These are phyloP conservation scores for Xylota sylvarum DNA, from an alignment of 2,888 invertebrate genomes.

Conservation along the genomic window DNA sequence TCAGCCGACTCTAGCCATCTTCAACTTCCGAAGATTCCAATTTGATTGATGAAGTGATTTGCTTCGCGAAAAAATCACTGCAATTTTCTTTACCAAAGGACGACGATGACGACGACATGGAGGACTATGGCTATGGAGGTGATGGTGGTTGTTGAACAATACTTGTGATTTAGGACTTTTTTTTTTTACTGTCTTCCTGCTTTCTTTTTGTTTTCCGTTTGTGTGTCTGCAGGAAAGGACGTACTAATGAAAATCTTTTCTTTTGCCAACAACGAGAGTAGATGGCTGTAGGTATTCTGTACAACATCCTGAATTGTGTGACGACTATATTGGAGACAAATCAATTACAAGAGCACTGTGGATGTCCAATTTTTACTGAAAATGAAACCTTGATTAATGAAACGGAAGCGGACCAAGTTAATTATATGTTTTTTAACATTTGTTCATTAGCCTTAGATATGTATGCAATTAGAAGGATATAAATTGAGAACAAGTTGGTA, in stretches of 20 bases:
- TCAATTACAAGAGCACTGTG: neutral
- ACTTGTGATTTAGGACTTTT: conserved; percentile 3
- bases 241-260: conserved; percentile 16
- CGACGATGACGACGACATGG: neutral
- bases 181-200: neutral
- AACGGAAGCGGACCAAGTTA: neutral
- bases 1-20: neutral
- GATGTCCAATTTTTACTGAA: conserved; percentile 8
- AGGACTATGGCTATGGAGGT: neutral
- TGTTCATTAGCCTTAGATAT: conserved; percentile 5
- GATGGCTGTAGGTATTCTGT: neutral
- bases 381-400: conserved; percentile 25
- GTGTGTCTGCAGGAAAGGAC: neutral
- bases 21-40: conserved; percentile 24
- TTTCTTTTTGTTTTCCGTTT: conserved; percentile 12
- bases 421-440: neutral
- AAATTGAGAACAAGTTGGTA: neutral
- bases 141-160: conserved; percentile 2
- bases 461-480: conserved; percentile 12
- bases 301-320: neutral
- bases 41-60: conserved; percentile 51
- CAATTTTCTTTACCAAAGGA: conserved; percentile 1
- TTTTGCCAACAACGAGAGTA: neutral
- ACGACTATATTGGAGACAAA: conserved; percentile 15
- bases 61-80: conserved; percentile 28